Percentiles rank a stretch among this genome's conserved stretches.
Evolutionary conservation across 1,140 invertebrate genomes (phyloP).

Genomic region (Atta colombica): DNA sequence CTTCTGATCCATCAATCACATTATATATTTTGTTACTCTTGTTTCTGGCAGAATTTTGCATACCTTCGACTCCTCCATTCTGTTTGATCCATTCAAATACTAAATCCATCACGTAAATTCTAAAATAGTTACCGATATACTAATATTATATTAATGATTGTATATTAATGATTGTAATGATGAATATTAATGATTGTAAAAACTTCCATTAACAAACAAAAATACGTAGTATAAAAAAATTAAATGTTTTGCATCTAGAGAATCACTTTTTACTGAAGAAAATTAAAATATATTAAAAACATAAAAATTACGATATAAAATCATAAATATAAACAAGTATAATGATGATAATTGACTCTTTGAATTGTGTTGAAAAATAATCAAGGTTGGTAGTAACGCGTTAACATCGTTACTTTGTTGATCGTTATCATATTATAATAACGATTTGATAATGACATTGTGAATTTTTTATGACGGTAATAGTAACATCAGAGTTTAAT

Average conservation of each 20-base stretch:
- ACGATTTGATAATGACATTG: too few relatives aligned
- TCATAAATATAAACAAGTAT: too few relatives aligned
- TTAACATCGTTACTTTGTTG: too few relatives aligned
- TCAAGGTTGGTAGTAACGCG: too few relatives aligned
- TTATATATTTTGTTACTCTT: conserved; percentile 95
- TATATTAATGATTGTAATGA: neutral
- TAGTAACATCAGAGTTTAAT: too few relatives aligned
- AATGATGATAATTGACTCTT: too few relatives aligned
- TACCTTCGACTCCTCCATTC: conserved; percentile 94
- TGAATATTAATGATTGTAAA: neutral
- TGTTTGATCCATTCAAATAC: conserved; percentile 97
- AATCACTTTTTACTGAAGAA: neutral
- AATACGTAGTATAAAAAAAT: neutral
- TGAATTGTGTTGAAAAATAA: too few relatives aligned
- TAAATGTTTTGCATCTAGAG: neutral
- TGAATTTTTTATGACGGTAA: too few relatives aligned
- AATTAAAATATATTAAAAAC: too few relatives aligned
- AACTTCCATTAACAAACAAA: neutral
- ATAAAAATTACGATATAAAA: too few relatives aligned
- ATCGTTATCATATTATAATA: too few relatives aligned
- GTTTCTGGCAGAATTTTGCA: conserved; percentile 90
- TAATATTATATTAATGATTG: neutral
- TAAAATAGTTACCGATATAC: conserved; percentile 84
- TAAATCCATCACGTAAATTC: conserved; percentile 96
- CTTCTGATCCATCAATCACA: conserved; percentile 94